A percentile compares a stretch with the other conserved stretches of the same genome.
Conservation (phyloP, 2,888 invertebrate genomes). For the Drosophila meridionalis region DNA sequence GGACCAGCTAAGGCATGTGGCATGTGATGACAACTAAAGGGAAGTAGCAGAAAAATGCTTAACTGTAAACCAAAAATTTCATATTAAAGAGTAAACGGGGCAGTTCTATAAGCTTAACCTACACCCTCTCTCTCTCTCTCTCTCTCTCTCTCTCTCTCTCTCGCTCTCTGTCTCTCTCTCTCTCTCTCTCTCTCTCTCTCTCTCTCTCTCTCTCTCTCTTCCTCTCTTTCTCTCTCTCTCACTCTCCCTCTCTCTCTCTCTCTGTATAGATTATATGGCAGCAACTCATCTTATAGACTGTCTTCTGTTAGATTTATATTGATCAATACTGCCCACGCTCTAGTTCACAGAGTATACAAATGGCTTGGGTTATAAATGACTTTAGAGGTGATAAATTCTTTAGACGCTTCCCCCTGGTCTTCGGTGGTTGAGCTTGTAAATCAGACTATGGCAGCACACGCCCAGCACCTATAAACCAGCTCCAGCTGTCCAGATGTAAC, state of each 20-base stretch:
- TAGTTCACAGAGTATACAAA: slow-evolving; percentile 1
- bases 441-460: slow-evolving; percentile 17
- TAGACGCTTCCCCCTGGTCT: slow-evolving; percentile 5
- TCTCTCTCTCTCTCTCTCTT: background rate
- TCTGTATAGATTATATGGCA: too few relatives aligned
- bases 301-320: background rate
- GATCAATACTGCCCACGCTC: background rate
- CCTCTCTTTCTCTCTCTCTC: background rate
- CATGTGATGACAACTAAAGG: background rate
- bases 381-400: background rate
- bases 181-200: background rate
- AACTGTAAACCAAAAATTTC: too few relatives aligned
- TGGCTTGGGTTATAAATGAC: background rate
- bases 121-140: background rate
- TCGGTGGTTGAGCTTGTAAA: slow-evolving; percentile 36
- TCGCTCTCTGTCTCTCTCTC: background rate
- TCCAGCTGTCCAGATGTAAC: slow-evolving; percentile 41
- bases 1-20: background rate
- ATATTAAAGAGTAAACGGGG: too few relatives aligned
- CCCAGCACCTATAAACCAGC: background rate
- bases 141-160: background rate
- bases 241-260: background rate
- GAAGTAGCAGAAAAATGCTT: background rate
- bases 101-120: background rate
- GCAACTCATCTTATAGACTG: background rate